Evolutionary conservation across 2,797 vertebrate species (phyloP).

Genomic region (Lithobates pipiens): DNA sequence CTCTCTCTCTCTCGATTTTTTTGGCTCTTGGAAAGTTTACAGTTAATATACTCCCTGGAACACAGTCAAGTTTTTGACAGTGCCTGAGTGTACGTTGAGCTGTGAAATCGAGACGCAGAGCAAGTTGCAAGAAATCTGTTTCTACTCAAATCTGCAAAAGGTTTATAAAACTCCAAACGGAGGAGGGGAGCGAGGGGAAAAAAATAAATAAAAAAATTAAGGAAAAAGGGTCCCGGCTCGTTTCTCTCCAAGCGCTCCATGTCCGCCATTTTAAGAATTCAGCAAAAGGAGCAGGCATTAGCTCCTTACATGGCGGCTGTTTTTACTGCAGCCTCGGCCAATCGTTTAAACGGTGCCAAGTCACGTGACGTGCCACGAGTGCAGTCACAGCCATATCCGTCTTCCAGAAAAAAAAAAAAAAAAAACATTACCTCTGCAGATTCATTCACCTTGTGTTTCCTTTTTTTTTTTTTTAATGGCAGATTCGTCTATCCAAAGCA

Average conservation of each 20-base stretch:
- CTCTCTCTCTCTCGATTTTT: conserved; percentile 10
- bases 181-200: conserved; percentile 9
- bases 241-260: conserved; percentile 71
- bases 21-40: conserved; percentile 80
- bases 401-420: conserved; percentile 64
- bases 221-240: conserved; percentile 69
- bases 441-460: conserved; percentile 69
- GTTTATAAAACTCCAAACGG: conserved; percentile 71
- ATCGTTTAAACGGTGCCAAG: conserved; percentile 78
- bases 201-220: conserved; percentile 57
- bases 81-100: conserved; percentile 81
- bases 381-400: conserved; percentile 82
- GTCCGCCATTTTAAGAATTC: conserved; percentile 89
- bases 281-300: conserved; percentile 80
- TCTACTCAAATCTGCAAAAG: conserved; percentile 83
- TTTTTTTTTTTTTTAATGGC: conserved; percentile 68
- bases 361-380: conserved; percentile 89
- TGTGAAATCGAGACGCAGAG: conserved; percentile 81
- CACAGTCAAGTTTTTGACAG: conserved; percentile 84
- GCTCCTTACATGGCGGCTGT: conserved; percentile 91
- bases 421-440: conserved; percentile 73
- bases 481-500: conserved; percentile 74
- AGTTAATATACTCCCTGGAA: conserved; percentile 92
- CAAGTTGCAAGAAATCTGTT: conserved; percentile 87
- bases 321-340: conserved; percentile 82